Evolutionary conservation across 2,888 invertebrate species (phyloP).

Genomic region (Liodrosophila aerea): DNA sequence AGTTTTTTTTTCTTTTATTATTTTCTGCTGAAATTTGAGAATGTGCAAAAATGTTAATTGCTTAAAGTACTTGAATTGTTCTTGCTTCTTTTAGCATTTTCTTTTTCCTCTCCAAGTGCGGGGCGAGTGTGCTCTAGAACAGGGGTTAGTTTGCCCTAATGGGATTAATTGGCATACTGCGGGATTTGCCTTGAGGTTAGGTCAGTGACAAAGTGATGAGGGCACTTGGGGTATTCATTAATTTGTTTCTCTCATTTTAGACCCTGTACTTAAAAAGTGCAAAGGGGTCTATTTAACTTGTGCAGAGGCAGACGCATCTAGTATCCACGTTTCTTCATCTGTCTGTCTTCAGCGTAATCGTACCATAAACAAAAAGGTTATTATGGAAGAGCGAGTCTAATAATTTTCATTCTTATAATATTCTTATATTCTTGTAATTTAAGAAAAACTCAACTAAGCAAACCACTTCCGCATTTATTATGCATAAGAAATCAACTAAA

Average conservation of each 20-base stretch:
- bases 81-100: background rate
- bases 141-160: slow-evolving; percentile 46
- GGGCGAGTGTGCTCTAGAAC: background rate
- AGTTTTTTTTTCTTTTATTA: background rate
- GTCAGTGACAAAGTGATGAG: slow-evolving; percentile 39
- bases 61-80: slow-evolving; percentile 31
- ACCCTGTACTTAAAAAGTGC: no score
- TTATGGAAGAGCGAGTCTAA: no score
- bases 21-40: slow-evolving; percentile 7
- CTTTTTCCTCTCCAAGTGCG: background rate
- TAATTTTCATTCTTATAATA: no score
- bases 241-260: background rate
- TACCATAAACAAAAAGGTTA: no score
- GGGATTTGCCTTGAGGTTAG: slow-evolving; percentile 44
- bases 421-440: background rate
- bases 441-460: no score
- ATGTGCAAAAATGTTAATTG: slow-evolving; percentile 36
- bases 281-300: no score
- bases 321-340: no score
- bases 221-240: slow-evolving; percentile 16
- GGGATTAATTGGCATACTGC: slow-evolving; percentile 60
- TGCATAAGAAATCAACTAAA: slow-evolving; percentile 4
- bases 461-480: slow-evolving; percentile 19
- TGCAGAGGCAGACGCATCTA: no score
- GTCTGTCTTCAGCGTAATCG: no score